A percentile compares a stretch with the other conserved stretches of the same genome.
Conservation (phyloP, 2,113 vertebrate species). For the Urocitellus parryii region DNA sequence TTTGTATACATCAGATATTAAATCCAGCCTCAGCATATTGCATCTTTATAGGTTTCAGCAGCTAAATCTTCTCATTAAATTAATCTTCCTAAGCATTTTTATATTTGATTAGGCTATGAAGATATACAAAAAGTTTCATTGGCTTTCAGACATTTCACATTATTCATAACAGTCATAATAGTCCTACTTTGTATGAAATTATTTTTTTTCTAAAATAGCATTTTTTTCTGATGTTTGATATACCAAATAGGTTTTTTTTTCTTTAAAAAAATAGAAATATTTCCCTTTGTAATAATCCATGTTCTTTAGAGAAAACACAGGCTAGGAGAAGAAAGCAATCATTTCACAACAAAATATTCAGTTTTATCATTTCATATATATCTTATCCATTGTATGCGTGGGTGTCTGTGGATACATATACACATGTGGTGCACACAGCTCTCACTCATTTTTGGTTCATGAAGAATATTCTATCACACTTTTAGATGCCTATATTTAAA, state of each 20-base stretch:
- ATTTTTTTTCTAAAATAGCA: not conserved
- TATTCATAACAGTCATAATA: not conserved
- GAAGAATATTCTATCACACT: not conserved
- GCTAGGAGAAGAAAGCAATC: not conserved
- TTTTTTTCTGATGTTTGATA: not conserved
- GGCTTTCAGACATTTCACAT: not conserved
- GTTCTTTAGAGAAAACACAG: not conserved
- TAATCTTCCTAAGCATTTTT: conserved; percentile 66
- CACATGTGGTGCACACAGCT: too few relatives aligned
- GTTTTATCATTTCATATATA: not conserved
- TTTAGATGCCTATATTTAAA: not conserved
- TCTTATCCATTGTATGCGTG: not conserved
- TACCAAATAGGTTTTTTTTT: not conserved
- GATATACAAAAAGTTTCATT: conserved; percentile 2
- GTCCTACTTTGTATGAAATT: not conserved
- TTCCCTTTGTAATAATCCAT: not conserved
- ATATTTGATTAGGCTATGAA: conserved; percentile 47
- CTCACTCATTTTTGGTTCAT: not conserved
- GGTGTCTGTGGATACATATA: not conserved
- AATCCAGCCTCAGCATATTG: conserved; percentile 50
- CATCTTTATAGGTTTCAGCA: conserved; percentile 52
- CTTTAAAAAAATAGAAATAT: not conserved
- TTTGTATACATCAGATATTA: conserved; percentile 64
- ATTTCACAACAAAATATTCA: not conserved
- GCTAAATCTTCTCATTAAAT: conserved; percentile 58